Evolutionary conservation across 2,113 vertebrate species (phyloP), one percentile per base, ranked within the genome.

Genomic region (Seriola quinqueradiata): DNA sequence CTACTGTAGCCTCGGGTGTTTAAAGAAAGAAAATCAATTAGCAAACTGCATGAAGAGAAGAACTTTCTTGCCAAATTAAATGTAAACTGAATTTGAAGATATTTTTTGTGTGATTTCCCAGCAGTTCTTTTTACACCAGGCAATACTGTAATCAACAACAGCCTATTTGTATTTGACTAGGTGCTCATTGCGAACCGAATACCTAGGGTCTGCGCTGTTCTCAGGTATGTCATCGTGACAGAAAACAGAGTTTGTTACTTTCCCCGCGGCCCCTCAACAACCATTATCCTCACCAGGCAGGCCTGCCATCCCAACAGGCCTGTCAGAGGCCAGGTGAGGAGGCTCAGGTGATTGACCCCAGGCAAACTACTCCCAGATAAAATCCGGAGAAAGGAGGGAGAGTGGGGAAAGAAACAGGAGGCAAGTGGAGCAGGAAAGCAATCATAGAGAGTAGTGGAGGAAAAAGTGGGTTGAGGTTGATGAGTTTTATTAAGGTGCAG

Each of bases 281-380:
- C 79, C 8, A 67, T 80, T 83, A 85, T 65, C 83, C 75, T 87
- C 84, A 84, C 48, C 60, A 63, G 79, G 64, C 72, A 71, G 79
- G 28, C 72, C 17, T 59, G 66, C 66, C 25, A 2, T 81, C 81
- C 68, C 83, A 59, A 78, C 77, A 81, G 82, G 82, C 83, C 84
- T 85, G 86, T 91, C 79, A 82, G 73, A 75, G 87, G 73, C 77
- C 83, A 82, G 90, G 83, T 87, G 89, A 89, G 83, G 78, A 84
- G 78, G 83, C 92, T 92, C 93, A 93, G 94, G 92, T 95, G 92
- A 92, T 93, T 75, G 73, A 91, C 92, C 90, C 80, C 87, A 79
- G 92, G 93, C 90, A 82, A 81, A 77, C 73, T 66, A 70, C 66
- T 85, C 8, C 72, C 75, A 81, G 69, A 86, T 78, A 79, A 77